These are phyloP conservation scores for Eretmocerus hayati DNA, from an alignment of 2,888 invertebrate species.

Conservation along the genomic window DNA sequence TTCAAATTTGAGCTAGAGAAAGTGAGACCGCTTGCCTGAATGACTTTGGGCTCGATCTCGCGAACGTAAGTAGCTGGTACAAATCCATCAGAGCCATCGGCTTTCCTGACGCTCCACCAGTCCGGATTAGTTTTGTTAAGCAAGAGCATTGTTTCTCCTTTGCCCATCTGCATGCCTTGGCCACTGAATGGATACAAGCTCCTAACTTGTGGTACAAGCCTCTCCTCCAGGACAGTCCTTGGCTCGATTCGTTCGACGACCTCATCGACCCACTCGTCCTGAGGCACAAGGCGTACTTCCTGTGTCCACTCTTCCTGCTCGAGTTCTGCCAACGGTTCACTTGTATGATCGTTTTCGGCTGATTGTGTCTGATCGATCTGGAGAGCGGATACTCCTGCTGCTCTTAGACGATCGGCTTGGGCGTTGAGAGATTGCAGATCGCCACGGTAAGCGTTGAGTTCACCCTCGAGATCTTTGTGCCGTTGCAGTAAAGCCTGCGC, in stretches of 20 bases:
- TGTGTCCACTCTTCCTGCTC: slow-evolving; percentile 53
- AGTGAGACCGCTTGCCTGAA: slow-evolving; percentile 45
- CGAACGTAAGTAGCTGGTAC: slow-evolving; percentile 96
- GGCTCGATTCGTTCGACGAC: slow-evolving; percentile 78
- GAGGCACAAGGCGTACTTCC: slow-evolving; percentile 76
- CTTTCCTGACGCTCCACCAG: slow-evolving; percentile 98
- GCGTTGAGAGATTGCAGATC: slow-evolving; percentile 77
- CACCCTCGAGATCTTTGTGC: slow-evolving; percentile 80
- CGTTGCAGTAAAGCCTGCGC: slow-evolving; percentile 82
- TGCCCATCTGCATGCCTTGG: slow-evolving; percentile 84
- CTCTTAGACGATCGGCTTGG: slow-evolving; percentile 70
- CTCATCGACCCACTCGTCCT: slow-evolving; percentile 90
- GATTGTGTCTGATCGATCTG: slow-evolving; percentile 46
- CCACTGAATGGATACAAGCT: slow-evolving; percentile 86
- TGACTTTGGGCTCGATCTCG: slow-evolving; percentile 82
- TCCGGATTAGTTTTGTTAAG: slow-evolving; percentile 93
- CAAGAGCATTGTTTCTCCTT: slow-evolving; percentile 88
- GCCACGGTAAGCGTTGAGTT: slow-evolving; percentile 78
- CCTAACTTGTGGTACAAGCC: slow-evolving; percentile 79
- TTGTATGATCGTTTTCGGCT: slow-evolving; percentile 11
- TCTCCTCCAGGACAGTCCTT: slow-evolving; percentile 78
- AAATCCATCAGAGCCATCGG: slow-evolving; percentile 88
- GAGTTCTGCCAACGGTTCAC: slow-evolving; percentile 42
- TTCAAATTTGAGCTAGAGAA: too few species aligned
- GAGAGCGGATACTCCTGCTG: slow-evolving; percentile 66